phyloP scores from a whole-genome alignment of 2,888 invertebrate genomes.

The Acanthoscelides obtectus region DNA sequence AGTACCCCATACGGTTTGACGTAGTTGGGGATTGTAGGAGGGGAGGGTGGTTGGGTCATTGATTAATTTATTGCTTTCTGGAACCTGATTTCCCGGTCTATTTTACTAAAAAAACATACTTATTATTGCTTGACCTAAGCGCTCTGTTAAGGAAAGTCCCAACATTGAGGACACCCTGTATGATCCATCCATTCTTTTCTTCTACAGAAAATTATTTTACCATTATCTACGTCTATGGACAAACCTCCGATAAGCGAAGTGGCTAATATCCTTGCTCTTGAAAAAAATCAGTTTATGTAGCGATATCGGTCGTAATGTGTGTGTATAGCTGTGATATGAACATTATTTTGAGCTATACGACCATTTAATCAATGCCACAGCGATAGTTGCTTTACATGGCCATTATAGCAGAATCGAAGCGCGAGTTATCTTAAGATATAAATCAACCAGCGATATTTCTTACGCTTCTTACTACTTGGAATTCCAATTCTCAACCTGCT shows the following conservation, averaged over 20 bases:
- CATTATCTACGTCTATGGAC: not conserved
- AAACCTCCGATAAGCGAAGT: not conserved
- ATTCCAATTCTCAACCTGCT: not conserved
- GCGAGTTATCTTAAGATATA: not conserved
- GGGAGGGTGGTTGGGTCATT: too few species aligned
- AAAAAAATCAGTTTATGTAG: not conserved
- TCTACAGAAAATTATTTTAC: too few species aligned
- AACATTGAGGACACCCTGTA: too few species aligned
- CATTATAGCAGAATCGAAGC: not conserved
- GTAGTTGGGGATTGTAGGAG: too few species aligned
- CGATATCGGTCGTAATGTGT: not conserved
- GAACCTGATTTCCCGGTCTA: too few species aligned
- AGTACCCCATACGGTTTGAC: too few species aligned
- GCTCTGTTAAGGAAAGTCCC: too few species aligned
- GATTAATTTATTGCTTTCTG: too few species aligned
- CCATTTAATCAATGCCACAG: not conserved
- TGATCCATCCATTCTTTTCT: too few species aligned
- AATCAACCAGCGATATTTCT: not conserved
- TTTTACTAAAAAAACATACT: too few species aligned
- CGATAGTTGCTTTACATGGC: not conserved
- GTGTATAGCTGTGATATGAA: not conserved
- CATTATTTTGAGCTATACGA: not conserved
- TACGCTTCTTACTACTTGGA: not conserved
- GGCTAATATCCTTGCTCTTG: not conserved
- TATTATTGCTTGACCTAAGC: too few species aligned